These are phyloP conservation scores for Batillaria attramentaria DNA, from an alignment of 1,140 invertebrate genomes.

Conservation along the genomic window DNA sequence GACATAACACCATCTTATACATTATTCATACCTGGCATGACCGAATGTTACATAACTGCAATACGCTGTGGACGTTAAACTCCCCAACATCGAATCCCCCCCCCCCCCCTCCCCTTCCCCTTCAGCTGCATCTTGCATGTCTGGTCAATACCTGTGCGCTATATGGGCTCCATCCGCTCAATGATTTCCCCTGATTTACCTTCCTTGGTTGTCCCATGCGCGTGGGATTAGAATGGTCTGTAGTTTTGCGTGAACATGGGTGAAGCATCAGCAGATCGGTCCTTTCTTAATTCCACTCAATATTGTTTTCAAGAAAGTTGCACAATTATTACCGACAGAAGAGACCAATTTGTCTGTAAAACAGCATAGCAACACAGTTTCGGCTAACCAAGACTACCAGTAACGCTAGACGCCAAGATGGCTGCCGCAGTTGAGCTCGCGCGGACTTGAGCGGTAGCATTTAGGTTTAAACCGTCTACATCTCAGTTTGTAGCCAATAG, in stretches of 20 bases:
- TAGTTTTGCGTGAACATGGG: neutral
- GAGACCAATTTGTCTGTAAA: neutral
- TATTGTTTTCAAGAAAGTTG: neutral
- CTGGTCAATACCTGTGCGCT: too few species aligned
- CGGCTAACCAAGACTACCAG: slow-evolving; percentile 12
- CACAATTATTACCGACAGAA: neutral
- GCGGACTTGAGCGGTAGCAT: neutral
- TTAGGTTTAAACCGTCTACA: neutral
- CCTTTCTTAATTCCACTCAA: neutral
- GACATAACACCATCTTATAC: too few species aligned
- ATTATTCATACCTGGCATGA: too few species aligned
- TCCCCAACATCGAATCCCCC: too few species aligned
- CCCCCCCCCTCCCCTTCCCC: too few species aligned
- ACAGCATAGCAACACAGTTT: neutral
- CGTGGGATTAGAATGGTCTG: neutral
- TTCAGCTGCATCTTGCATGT: too few species aligned
- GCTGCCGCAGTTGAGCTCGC: neutral
- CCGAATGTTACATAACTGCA: too few species aligned
- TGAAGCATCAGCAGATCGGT: too few species aligned
- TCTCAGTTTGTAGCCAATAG: neutral
- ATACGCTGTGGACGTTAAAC: too few species aligned
- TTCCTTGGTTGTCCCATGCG: neutral
- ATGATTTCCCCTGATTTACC: slow-evolving; percentile 7
- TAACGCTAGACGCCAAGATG: slow-evolving; percentile 33
- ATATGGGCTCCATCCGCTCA: too few species aligned